Conservation (phyloP, 2,888 invertebrate species). For the Cephonodes hylas region DNA sequence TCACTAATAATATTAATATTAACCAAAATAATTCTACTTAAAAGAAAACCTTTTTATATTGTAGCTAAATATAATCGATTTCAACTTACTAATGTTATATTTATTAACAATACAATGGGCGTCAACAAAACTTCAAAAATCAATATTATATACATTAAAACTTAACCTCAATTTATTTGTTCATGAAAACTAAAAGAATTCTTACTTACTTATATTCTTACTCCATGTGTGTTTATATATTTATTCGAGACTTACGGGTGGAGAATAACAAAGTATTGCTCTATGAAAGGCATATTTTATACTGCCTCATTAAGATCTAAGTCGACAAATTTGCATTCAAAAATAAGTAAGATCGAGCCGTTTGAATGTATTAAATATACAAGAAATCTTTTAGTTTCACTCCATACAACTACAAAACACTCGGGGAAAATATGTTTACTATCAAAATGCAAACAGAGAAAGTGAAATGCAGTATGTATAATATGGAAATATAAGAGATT, state of each 20-base stretch:
- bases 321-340: background rate
- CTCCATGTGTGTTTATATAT: background rate
- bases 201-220: too few relatives aligned
- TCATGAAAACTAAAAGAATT: constrained; percentile 9
- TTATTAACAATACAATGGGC: constrained; percentile 60
- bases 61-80: constrained; percentile 58
- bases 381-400: background rate
- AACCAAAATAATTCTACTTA: constrained; percentile 55
- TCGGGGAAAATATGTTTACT: constrained; percentile 21
- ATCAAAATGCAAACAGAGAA: constrained; percentile 43
- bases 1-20: constrained; percentile 60
- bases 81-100: constrained; percentile 49
- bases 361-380: background rate
- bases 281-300: background rate
- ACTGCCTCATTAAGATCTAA: background rate
- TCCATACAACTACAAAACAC: constrained; percentile 10
- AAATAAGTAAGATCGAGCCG: background rate
- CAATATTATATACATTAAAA: constrained; percentile 69
- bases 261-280: background rate
- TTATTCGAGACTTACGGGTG: background rate
- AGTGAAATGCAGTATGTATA: constrained; percentile 48
- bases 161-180: constrained; percentile 17
- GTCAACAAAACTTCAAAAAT: constrained; percentile 64
- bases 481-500: constrained; percentile 44
- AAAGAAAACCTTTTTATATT: constrained; percentile 43